Evolutionary conservation across 1,140 invertebrate species (phyloP).

Genomic region (Radopholus similis): DNA sequence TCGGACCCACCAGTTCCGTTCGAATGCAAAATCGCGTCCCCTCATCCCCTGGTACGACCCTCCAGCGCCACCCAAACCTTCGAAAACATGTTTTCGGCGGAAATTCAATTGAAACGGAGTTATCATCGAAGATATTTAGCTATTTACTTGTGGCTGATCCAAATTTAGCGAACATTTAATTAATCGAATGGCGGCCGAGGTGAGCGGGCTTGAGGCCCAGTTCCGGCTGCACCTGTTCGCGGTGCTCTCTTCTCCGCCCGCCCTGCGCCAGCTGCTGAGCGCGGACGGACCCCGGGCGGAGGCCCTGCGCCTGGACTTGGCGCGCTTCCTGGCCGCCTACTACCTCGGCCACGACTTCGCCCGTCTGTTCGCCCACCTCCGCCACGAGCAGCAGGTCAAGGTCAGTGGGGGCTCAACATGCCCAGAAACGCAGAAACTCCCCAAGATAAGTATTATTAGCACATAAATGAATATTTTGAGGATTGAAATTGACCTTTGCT

Average conservation of each 20-base stretch:
- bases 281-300: not conserved
- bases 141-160: not conserved
- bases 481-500: no score
- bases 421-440: no score
- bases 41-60: no score
- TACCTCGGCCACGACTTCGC: conserved; percentile 3
- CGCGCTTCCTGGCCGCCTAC: conserved; percentile 3
- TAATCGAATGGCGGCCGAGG: not conserved
- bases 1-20: no score
- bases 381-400: not conserved
- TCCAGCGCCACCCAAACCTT: no score
- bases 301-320: conserved; percentile 2
- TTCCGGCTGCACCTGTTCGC: conserved; percentile 10
- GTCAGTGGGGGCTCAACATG: not conserved
- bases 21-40: no score
- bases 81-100: no score
- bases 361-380: not conserved
- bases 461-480: no score
- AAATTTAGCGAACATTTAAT: not conserved
- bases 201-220: not conserved
- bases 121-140: not conserved
- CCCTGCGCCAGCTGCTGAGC: not conserved
- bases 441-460: no score
- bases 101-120: not conserved
- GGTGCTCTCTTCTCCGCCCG: not conserved